These are phyloP conservation scores for Teleogryllus oceanicus DNA, from an alignment of 2,888 invertebrate genomes.

Conservation along the genomic window DNA sequence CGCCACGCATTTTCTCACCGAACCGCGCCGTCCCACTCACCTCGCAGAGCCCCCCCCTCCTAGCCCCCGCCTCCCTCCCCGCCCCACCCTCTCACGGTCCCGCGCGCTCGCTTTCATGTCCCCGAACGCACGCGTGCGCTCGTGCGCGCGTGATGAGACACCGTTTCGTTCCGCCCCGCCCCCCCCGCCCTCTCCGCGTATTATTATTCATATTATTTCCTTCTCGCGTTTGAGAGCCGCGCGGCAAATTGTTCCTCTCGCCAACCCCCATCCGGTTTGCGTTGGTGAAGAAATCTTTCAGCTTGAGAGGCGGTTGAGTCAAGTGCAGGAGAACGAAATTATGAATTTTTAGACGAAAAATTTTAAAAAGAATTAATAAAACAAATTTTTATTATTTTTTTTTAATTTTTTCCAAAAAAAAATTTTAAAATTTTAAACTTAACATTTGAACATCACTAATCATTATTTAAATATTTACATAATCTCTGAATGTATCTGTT, in stretches of 20 bases:
- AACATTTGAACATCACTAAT: no score
- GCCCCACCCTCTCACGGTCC: not conserved
- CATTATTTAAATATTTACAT: no score
- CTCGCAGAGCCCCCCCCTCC: not conserved
- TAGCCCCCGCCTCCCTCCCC: not conserved
- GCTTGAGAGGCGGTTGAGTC: no score
- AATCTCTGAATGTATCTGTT: no score
- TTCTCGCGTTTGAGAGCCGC: not conserved
- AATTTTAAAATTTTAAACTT: no score
- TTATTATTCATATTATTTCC: slow-evolving; percentile 18
- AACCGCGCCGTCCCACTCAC: not conserved
- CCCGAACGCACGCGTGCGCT: not conserved
- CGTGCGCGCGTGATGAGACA: not conserved
- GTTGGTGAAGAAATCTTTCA: no score
- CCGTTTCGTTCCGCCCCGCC: not conserved
- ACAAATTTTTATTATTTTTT: no score
- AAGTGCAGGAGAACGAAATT: no score
- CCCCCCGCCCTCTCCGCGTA: not conserved
- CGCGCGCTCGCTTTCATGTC: not conserved
- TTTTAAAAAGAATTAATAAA: no score
- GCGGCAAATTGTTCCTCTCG: not conserved
- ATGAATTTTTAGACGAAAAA: no score
- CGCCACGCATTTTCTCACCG: not conserved
- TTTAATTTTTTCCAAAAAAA: no score
- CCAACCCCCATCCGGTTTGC: no score